These are phyloP conservation scores for Temnothorax longispinosus DNA, from an alignment of 1,140 invertebrate genomes.

Conservation along the genomic window DNA sequence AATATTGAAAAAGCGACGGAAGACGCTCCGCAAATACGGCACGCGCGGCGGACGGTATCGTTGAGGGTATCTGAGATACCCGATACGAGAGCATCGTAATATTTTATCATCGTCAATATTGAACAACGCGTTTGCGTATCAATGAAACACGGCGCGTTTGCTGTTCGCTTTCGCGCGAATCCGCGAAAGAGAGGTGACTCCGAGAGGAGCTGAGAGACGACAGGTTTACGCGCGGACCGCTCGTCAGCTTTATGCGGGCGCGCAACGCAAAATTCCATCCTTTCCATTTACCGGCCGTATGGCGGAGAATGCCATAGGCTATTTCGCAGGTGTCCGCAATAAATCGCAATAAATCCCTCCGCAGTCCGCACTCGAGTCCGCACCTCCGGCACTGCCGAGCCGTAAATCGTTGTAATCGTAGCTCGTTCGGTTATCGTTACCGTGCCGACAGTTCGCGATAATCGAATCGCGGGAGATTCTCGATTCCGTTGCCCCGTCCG, in stretches of 20 bases:
- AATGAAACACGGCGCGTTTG: slow-evolving; percentile 18
- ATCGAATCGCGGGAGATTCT: slow-evolving; percentile 31
- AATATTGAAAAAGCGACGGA: slow-evolving; percentile 37
- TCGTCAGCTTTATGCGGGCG: neutral
- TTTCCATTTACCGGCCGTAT: neutral
- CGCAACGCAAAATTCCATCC: slow-evolving; percentile 12
- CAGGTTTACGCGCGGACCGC: neutral
- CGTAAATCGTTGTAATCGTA: slow-evolving; percentile 51
- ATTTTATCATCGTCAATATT: slow-evolving; percentile 47
- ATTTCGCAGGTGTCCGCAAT: slow-evolving; percentile 24
- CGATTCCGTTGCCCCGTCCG: neutral
- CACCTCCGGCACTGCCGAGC: neutral
- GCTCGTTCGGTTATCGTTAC: slow-evolving; percentile 13
- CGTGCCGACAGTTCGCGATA: slow-evolving; percentile 11
- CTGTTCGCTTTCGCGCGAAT: slow-evolving; percentile 9
- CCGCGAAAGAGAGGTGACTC: neutral
- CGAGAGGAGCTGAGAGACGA: neutral
- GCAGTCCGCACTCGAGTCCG: neutral
- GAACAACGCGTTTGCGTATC: slow-evolving; percentile 11
- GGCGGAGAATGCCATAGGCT: neutral
- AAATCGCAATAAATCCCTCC: slow-evolving; percentile 45
- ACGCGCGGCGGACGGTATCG: neutral
- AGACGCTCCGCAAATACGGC: neutral
- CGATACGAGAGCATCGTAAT: slow-evolving; percentile 20
- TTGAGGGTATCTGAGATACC: slow-evolving; percentile 14